Base-by-base conservation (phyloP, 2,888 invertebrate species). In the Campoplex nolae region DNA sequence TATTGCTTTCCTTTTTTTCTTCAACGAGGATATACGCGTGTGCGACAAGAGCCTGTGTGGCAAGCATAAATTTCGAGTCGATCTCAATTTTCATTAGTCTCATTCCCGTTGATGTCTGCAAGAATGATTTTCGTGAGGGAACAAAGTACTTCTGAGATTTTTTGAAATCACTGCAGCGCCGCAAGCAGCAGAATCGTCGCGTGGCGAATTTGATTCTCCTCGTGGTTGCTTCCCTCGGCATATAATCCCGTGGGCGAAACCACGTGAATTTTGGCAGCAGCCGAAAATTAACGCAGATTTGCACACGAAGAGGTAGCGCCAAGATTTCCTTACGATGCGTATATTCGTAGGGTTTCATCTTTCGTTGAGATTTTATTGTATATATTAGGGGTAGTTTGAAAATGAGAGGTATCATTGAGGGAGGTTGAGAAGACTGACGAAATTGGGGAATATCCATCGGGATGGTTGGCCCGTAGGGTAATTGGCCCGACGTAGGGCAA, bases 401-500 rank as follows among this genome's bases (percentile, higher is more conserved):
- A 91, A 92, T 92, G 89, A 91, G 89, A 90, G 91, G 90, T 91
- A 90, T 92, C 90, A 89, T 92, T 90, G 90, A 88, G 90, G 89
- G 80, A 28, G n/a, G 23, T 23, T 23, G 23, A 56, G n/a, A 68
- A 75, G 1, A 48, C 13, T 65, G 74, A 35, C 7, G 54, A 67
- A 87, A 88, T 81, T 82, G 88, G 86, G 42, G 51, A 45, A 70
- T 62, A 54, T 67, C n/a, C 54, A 78, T 35, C 23, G 75, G 74
- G 85, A 54, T 75, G 83, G 79, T 68, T 78, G 58, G 88, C 77
- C 77, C 76, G 85, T 82, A 71, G 83, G 85, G 79, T 89, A 90
- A 91, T 91, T 91, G 89, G 88, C 86, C 85, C 83, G 88, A 89
- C 88, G 86, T 88, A 81, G 89, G 89, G 91, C 92, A 93, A 93